Evolutionary conservation across 2,888 invertebrate genomes (phyloP).

Genomic region (Teleiodes luculella): DNA sequence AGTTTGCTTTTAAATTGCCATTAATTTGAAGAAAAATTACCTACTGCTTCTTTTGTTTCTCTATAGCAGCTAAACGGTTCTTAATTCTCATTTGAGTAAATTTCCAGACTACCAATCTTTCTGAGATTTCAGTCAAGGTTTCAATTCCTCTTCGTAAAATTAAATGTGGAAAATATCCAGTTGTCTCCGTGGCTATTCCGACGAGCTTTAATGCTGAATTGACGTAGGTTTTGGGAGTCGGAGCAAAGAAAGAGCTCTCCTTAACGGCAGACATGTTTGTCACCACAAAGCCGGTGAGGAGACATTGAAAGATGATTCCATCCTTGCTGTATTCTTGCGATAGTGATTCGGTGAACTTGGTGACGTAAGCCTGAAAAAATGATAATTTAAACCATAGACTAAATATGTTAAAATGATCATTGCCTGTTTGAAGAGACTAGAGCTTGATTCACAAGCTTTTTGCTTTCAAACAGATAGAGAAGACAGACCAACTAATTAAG

Average conservation of each 20-base stretch:
- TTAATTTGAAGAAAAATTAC: no score
- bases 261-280: conserved; percentile 94
- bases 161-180: conserved; percentile 87
- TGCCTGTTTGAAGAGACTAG: no score
- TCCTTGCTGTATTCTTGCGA: conserved; percentile 84
- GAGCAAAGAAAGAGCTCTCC: conserved; percentile 85
- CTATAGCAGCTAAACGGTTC: no score
- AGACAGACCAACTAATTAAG: no score
- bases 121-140: conserved; percentile 67
- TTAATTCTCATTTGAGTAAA: no score
- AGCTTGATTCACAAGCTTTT: no score
- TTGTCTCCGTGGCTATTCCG: conserved; percentile 83
- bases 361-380: conserved; percentile 83
- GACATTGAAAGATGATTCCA: conserved; percentile 88
- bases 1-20: no score
- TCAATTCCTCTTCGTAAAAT: conserved; percentile 76
- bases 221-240: conserved; percentile 85
- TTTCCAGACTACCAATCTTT: conserved; percentile 79
- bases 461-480: no score
- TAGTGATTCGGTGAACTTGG: conserved; percentile 88
- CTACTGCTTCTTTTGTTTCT: no score
- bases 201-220: conserved; percentile 83
- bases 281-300: conserved; percentile 92
- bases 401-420: not conserved
- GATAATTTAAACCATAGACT: not conserved